Base-by-base conservation (phyloP, 2,888 invertebrate genomes). In the Clistopyga incitator region DNA sequence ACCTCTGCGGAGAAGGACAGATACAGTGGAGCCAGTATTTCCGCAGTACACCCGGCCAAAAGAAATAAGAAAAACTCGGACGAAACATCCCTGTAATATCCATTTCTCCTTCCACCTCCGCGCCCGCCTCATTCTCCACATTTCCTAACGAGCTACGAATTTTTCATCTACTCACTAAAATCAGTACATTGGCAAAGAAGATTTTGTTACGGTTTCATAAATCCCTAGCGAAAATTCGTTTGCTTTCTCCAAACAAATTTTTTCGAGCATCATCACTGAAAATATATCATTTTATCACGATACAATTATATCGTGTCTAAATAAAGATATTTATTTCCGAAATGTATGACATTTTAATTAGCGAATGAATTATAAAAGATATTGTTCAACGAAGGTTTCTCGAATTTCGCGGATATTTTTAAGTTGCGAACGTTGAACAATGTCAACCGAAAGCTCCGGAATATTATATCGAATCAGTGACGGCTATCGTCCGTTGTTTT, bases 1-100 rank as follows among this genome's bases (percentile, higher is more conserved):
- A 52, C 74, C 64, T 65, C 70, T 45, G 18, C 8, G 4, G 3
- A 18, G 38, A 4, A 29, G 52, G 34, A 65, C 23, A 29, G 3
- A 54, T 29, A 34, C 65, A 59, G 3, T 25, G 3, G 59, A 4
- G 25, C 59, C 15, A 45, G 47, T 45, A 38, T 68, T 38, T 56
- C 56, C 6, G 18, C 23, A 38, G 20, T 18, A 15, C 18, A 38
- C 34, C n/a, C 15, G 29, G 13, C 54, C 15, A 34, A 3, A 6
- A 3, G 52, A 74, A 67, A 59, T 59, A 29, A 65, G 45, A 45
- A 23, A 25, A 52, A 25, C 18, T 61, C 18, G 61, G n/a, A 23
- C 4, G 0, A 38, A 4, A 54, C 64, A 45, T 78, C 64, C 42
- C 20, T 34, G 64, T 65, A 45, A 71, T 65, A 52, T 72, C 54